phyloP scores from a whole-genome alignment of 2,797 vertebrate species.

The Chloroceryle amazona region DNA sequence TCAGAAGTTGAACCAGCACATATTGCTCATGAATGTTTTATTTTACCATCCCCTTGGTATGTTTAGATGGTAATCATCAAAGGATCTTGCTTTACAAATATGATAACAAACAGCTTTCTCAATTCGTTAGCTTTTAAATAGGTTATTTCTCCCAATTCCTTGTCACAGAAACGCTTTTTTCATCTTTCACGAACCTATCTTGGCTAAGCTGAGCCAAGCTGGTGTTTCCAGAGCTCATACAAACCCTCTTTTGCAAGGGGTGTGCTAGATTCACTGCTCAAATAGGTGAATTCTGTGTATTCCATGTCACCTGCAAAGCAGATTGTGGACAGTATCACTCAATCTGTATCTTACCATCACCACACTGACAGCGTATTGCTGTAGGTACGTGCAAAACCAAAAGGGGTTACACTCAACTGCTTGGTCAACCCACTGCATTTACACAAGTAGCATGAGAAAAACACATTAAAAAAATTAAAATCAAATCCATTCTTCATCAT shows the following conservation, averaged over 20 bases:
- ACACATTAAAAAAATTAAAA: not conserved
- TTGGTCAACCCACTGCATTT: not conserved
- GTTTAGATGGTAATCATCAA: constrained; percentile 2
- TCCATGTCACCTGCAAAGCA: not conserved
- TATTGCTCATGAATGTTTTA: not conserved
- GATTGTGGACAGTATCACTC: not conserved
- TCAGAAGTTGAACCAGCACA: not conserved
- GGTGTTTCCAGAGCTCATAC: not conserved
- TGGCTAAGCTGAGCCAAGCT: not conserved
- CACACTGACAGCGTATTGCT: not conserved
- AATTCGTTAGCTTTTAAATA: not conserved
- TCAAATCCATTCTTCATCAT: not conserved
- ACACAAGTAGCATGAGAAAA: not conserved
- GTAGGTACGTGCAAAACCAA: not conserved
- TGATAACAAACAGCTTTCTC: not conserved
- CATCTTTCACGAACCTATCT: not conserved
- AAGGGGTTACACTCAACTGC: not conserved
- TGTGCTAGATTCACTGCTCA: not conserved
- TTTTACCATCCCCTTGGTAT: not conserved
- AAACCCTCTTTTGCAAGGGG: not conserved
- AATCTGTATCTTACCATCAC: not conserved
- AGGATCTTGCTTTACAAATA: constrained; percentile 30
- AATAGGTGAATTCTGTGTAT: not conserved
- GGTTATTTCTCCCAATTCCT: not conserved
- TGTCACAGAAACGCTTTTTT: not conserved